A percentile compares a stretch with the other conserved stretches of the same genome.
Evolutionary conservation across 2,888 invertebrate species (phyloP).

Genomic region (Nipponacmea schrenckii): DNA sequence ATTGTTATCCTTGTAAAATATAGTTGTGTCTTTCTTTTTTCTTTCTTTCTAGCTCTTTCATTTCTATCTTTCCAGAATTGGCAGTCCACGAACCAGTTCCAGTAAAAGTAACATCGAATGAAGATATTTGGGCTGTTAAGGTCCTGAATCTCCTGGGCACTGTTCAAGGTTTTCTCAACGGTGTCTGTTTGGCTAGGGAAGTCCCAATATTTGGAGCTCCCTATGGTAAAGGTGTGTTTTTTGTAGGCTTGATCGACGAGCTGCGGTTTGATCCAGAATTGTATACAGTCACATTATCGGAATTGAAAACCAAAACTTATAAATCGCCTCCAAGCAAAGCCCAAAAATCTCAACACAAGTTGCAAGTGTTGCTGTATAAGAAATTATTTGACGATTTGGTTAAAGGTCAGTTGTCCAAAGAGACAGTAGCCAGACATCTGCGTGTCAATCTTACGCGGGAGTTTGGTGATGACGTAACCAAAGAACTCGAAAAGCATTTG

Average conservation of each 20-base stretch:
- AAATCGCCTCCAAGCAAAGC: constrained; percentile 48
- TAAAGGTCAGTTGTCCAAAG: constrained; percentile 46
- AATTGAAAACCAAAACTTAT: constrained; percentile 57
- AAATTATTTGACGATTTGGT: constrained; percentile 62
- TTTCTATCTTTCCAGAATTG: constrained; percentile 47
- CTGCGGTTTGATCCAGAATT: constrained; percentile 57
- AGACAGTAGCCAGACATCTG: constrained; percentile 45
- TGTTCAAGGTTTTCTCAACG: constrained; percentile 45
- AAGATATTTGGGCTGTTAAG: constrained; percentile 61
- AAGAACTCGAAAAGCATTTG: constrained; percentile 30
- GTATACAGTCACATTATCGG: constrained; percentile 51
- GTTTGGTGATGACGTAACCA: constrained; percentile 44
- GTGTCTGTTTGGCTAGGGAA: constrained; percentile 49
- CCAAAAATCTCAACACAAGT: constrained; percentile 49
- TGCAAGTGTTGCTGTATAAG: constrained; percentile 58
- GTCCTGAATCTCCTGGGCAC: constrained; percentile 53
- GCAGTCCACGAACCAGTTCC: constrained; percentile 55
- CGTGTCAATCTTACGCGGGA: constrained; percentile 39
- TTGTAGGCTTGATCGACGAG: constrained; percentile 63
- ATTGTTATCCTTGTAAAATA: too few relatives aligned
- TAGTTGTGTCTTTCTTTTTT: too few relatives aligned
- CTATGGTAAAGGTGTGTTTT: constrained; percentile 51
- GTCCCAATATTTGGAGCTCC: constrained; percentile 63
- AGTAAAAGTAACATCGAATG: constrained; percentile 52
- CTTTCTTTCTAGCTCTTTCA: too few relatives aligned